These are phyloP conservation scores for Liasis olivaceus DNA, from an alignment of 2,797 vertebrate genomes.

Conservation along the genomic window DNA sequence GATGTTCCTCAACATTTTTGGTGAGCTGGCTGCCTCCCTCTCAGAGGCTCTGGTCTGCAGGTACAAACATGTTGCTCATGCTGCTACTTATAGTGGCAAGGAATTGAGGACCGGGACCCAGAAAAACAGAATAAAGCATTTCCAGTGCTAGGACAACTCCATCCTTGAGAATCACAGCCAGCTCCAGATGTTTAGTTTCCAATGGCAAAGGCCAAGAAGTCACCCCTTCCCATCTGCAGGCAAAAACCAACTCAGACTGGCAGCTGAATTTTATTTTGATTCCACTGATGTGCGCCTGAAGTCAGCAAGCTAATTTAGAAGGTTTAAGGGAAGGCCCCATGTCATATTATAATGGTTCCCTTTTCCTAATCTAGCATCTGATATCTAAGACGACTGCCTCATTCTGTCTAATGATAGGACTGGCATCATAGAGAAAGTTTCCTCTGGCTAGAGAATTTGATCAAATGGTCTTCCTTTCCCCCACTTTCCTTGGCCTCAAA, in stretches of 20 bases:
- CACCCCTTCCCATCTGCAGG: not conserved
- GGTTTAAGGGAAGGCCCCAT: not conserved
- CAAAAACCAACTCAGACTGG: not conserved
- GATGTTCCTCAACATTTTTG: not conserved
- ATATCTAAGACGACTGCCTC: not conserved
- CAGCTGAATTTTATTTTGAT: not conserved
- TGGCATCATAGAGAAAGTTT: too few relatives aligned
- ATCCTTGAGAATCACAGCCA: not conserved
- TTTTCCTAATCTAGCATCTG: not conserved
- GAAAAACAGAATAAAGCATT: not conserved
- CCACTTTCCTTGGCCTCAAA: not conserved
- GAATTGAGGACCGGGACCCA: not conserved
- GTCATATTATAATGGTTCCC: not conserved
- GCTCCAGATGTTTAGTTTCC: not conserved
- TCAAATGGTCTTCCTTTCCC: not conserved
- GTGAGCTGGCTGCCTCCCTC: not conserved
- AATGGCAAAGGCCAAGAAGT: not conserved
- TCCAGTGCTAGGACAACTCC: not conserved
- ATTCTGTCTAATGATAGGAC: not conserved
- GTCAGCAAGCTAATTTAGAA: not conserved
- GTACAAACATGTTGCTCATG: not conserved
- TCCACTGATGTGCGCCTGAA: not conserved
- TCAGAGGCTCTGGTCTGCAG: not conserved
- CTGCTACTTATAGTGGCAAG: not conserved
- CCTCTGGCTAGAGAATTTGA: too few relatives aligned